These are phyloP conservation scores for Stigmatopora nigra DNA, from an alignment of 2,113 vertebrate genomes.

Conservation along the genomic window DNA sequence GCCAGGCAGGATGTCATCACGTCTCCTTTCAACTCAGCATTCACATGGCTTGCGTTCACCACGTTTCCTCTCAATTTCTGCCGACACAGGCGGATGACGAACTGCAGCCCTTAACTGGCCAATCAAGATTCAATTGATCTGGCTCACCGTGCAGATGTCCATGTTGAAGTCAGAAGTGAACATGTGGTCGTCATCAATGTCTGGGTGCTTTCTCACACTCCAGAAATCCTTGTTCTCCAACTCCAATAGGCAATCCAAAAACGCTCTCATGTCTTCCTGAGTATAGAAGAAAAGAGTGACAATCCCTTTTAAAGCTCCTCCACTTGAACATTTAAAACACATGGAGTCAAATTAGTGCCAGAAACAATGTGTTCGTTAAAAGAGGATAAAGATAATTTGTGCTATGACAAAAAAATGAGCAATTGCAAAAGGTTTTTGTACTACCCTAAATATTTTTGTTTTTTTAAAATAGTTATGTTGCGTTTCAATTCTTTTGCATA, in stretches of 20 bases:
- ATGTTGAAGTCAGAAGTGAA: conserved; percentile 51
- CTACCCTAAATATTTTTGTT: no score
- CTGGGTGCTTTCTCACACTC: conserved; percentile 25
- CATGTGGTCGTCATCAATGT: conserved; percentile 38
- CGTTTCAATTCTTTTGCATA: no score
- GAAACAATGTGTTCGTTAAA: no score
- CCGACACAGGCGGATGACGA: not conserved
- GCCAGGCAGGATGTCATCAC: conserved; percentile 45
- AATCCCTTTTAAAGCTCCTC: no score
- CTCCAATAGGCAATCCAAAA: conserved; percentile 34
- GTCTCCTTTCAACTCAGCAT: conserved; percentile 46
- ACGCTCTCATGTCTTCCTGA: conserved; percentile 51
- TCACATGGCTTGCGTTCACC: conserved; percentile 23
- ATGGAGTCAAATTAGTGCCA: no score
- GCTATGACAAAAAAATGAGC: no score
- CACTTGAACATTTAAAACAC: no score
- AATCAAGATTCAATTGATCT: no score
- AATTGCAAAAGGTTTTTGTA: no score
- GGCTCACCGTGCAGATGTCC: conserved; percentile 63
- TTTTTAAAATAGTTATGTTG: no score
- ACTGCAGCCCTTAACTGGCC: conserved; percentile 29
- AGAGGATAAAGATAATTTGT: no score
- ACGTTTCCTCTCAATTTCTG: conserved; percentile 45
- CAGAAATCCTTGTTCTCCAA: conserved; percentile 52
- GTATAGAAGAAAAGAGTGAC: not conserved